Base-by-base conservation (phyloP, 2,797 vertebrate species). In the Acomys russatus region DNA sequence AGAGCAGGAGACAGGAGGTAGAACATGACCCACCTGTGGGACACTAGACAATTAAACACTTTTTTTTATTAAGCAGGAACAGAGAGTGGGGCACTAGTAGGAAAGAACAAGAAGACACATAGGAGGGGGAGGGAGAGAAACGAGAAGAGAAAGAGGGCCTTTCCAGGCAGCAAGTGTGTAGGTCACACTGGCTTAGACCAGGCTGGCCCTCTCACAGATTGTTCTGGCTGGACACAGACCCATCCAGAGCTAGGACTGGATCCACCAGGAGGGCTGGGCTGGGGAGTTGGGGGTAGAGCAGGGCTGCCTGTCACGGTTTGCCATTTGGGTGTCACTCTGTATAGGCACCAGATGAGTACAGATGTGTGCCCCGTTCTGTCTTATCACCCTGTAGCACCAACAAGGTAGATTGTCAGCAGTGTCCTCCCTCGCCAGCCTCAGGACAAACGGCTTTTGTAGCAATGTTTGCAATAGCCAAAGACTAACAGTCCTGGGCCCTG, bases 301-400 rank as follows among this genome's bases (percentile, higher is more conserved):
- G 44, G 10, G 4, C 61, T 44, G n/a, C 44, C n/a, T 23, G 17
- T 35, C 68, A 15, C 1, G 0, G 6, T 20, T 23, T 30, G 3
- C 54, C 54, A 5, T 51, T 20, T 14, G 9, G 54, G 54, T 1
- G 15, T 38, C 23, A 2, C 44, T 38, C 9, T 9, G 7, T 33
- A 25, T 59, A 33, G 30, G 11, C 1, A 6, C 3, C n/a, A 66
- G 14, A 17, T 0, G 20, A 14, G 11, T 2, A 38, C 0, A 38
- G 22, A 5, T 0, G 2, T 3, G 12, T 11, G 56, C 10, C 18
- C 49, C 6, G 1, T 23, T 33, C 22, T 8, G 11, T 68, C 8
- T 44, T 10, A 18, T 0, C 8, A 49, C 73, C 56, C n/a, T 3
- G 10, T 11, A 33, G n/a, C 0, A 1, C 28, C 0, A 38, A 3